Percentiles rank a stretch among this genome's conserved stretches.
These are phyloP conservation scores for Cebus imitator DNA, from an alignment of 2,113 vertebrate genomes.

Conservation along the genomic window DNA sequence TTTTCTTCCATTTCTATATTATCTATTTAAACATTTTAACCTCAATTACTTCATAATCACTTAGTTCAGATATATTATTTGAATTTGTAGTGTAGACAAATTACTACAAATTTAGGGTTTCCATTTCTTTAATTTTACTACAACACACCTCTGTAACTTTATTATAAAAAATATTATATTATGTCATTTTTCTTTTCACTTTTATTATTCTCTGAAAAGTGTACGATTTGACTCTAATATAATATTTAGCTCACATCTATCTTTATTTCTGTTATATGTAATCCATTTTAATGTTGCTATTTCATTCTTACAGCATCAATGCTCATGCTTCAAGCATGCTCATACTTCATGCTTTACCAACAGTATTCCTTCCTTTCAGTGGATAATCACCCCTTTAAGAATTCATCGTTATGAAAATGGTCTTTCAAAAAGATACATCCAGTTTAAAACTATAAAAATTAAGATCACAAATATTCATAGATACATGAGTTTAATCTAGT, in stretches of 20 bases:
- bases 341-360: background rate
- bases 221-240: background rate
- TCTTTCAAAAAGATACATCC: background rate
- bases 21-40: background rate
- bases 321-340: background rate
- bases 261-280: background rate
- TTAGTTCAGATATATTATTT: background rate
- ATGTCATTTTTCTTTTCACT: background rate
- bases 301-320: background rate
- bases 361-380: background rate
- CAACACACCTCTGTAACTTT: background rate
- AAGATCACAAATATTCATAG: background rate
- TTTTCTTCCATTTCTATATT: background rate
- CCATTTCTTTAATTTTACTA: background rate
- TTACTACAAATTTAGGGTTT: background rate
- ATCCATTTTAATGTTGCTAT: background rate
- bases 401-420: background rate
- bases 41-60: background rate
- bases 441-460: background rate
- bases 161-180: background rate
- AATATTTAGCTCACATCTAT: background rate
- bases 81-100: background rate
- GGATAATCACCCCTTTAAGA: background rate
- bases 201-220: background rate
- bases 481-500: background rate